These are phyloP conservation scores for Rhynchotus rufescens DNA, from an alignment of 2,797 vertebrate species.

Conservation along the genomic window DNA sequence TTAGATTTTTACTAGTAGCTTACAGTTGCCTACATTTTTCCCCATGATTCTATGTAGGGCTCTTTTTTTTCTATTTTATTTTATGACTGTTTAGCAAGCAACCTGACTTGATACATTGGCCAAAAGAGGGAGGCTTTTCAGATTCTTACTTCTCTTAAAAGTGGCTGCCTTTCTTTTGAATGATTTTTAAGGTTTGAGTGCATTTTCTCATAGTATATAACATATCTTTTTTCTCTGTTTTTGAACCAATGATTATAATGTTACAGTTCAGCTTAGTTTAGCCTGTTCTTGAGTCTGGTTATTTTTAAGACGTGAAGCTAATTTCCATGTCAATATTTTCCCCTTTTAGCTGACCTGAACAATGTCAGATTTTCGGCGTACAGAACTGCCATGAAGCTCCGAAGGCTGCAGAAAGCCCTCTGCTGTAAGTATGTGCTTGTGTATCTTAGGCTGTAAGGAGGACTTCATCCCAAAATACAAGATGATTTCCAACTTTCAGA, in stretches of 20 bases:
- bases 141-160: slow-evolving; percentile 13
- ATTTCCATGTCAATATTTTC: not conserved
- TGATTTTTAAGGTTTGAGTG: not conserved
- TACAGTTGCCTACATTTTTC: not conserved
- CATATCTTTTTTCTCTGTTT: not conserved
- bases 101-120: not conserved
- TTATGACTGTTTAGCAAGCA: not conserved
- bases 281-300: not conserved
- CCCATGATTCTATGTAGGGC: not conserved
- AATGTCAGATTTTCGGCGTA: slow-evolving; percentile 98
- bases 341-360: slow-evolving; percentile 93
- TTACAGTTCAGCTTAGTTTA: not conserved
- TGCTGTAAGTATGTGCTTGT: slow-evolving; percentile 89
- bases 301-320: slow-evolving; percentile 43
- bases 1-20: not conserved
- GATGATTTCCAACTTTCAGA: not conserved
- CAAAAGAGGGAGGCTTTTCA: slow-evolving; percentile 13
- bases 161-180: not conserved
- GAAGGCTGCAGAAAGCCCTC: slow-evolving; percentile 97
- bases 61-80: not conserved
- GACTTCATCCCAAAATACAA: not conserved
- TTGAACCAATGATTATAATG: not conserved
- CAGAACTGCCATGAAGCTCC: slow-evolving; percentile 97
- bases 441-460: fast-evolving
- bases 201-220: slow-evolving; percentile 1